Conservation (phyloP, 2,888 invertebrate species). For the Girardia tigrina region DNA sequence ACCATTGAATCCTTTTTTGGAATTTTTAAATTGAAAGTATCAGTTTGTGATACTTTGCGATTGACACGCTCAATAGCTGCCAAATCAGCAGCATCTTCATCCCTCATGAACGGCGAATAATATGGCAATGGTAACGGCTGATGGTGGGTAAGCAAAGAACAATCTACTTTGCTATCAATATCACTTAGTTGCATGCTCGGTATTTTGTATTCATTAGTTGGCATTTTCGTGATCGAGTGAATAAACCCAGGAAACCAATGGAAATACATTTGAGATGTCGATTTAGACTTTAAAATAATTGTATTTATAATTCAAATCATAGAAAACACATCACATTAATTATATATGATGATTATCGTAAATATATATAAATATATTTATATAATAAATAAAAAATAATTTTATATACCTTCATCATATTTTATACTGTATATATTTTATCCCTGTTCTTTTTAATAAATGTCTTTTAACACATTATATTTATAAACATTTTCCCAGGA, state of each 20-base stretch:
- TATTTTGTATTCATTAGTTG: neutral
- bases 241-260: slow-evolving; percentile 9
- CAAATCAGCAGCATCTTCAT: slow-evolving; percentile 29
- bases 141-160: neutral
- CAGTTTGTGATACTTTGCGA: neutral
- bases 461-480: no score
- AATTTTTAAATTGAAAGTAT: neutral
- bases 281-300: no score
- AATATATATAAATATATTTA: no score
- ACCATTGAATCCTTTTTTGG: neutral
- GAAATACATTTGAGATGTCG: slow-evolving; percentile 11
- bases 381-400: no score
- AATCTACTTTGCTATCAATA: neutral
- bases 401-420: no score
- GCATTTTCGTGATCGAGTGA: slow-evolving; percentile 14
- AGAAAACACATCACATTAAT: no score
- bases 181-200: neutral
- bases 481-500: no score
- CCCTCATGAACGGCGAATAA: neutral
- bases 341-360: no score
- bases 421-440: no score
- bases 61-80: slow-evolving; percentile 21
- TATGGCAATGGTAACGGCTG: neutral
- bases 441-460: no score
- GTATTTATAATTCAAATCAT: no score